Evolutionary conservation across 1,140 invertebrate species (phyloP).

Genomic region (Pseudomyrmex cubaensis): DNA sequence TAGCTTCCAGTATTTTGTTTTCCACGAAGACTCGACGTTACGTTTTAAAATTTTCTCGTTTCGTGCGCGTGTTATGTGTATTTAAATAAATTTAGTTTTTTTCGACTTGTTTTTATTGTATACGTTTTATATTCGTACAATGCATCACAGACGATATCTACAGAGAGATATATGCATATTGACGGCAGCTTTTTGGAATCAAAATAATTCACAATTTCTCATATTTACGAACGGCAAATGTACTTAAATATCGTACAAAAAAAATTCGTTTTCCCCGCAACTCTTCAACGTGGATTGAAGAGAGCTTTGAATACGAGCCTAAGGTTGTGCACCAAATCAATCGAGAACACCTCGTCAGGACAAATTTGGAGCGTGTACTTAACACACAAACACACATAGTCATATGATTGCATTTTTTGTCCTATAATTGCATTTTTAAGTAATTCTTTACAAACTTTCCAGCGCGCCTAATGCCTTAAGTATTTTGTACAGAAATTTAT

Average conservation of each 20-base stretch:
- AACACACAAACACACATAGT: constrained; percentile 38
- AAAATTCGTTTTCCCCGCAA: neutral
- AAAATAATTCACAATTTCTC: constrained; percentile 16
- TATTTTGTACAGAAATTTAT: constrained; percentile 69
- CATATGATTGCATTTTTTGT: neutral
- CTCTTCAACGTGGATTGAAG: constrained; percentile 5
- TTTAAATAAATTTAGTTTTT: constrained; percentile 17
- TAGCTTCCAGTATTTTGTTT: constrained; percentile 38
- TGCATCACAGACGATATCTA: constrained; percentile 15
- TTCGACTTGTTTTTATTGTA: constrained; percentile 12
- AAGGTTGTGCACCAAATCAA: neutral
- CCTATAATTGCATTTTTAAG: constrained; percentile 37
- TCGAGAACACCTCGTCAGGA: constrained; percentile 38
- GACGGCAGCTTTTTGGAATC: constrained; percentile 36
- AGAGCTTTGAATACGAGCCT: neutral
- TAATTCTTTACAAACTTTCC: constrained; percentile 43
- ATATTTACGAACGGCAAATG: constrained; percentile 15
- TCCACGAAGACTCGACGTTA: neutral
- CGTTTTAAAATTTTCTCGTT: constrained; percentile 11
- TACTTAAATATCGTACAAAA: constrained; percentile 39
- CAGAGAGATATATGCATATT: neutral
- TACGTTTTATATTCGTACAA: constrained; percentile 3
- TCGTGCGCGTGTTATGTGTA: constrained; percentile 3
- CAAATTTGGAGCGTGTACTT: constrained; percentile 45
- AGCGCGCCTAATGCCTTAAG: constrained; percentile 33